Conservation (phyloP, 2,888 invertebrate species). For the Mechanitis mazaeus region DNA sequence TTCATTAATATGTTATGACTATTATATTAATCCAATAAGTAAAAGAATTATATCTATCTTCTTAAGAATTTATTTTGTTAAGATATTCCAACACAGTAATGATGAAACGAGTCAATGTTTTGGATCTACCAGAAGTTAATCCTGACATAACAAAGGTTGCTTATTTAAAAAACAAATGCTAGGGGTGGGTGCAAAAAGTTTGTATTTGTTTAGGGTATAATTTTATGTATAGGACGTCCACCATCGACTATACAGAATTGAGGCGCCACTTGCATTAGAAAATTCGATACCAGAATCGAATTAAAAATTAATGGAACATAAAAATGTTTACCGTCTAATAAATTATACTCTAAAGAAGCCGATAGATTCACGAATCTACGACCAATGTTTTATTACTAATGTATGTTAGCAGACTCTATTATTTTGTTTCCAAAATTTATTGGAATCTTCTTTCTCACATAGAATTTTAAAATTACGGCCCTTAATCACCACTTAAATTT, state of each 20-base stretch:
- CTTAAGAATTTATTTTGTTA: constrained; percentile 13
- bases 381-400: constrained; percentile 67
- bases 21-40: background rate
- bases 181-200: constrained; percentile 58
- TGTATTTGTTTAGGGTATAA: constrained; percentile 65
- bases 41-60: background rate
- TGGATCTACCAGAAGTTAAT: constrained; percentile 52
- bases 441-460: constrained; percentile 33
- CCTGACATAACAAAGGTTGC: constrained; percentile 59
- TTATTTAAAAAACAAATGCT: constrained; percentile 66
- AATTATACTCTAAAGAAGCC: constrained; percentile 69
- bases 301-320: constrained; percentile 69
- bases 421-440: constrained; percentile 50
- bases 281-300: constrained; percentile 65
- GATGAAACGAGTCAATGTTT: constrained; percentile 51
- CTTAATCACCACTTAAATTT: constrained; percentile 46
- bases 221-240: constrained; percentile 64
- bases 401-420: constrained; percentile 53
- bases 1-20: no score
- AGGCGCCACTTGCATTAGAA: constrained; percentile 72
- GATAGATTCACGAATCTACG: constrained; percentile 63
- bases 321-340: constrained; percentile 72
- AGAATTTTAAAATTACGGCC: constrained; percentile 41
- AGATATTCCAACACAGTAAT: constrained; percentile 27
- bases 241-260: constrained; percentile 44